phyloP scores from a whole-genome alignment of 2,113 vertebrate genomes.

The Stictonetta naevosa region DNA sequence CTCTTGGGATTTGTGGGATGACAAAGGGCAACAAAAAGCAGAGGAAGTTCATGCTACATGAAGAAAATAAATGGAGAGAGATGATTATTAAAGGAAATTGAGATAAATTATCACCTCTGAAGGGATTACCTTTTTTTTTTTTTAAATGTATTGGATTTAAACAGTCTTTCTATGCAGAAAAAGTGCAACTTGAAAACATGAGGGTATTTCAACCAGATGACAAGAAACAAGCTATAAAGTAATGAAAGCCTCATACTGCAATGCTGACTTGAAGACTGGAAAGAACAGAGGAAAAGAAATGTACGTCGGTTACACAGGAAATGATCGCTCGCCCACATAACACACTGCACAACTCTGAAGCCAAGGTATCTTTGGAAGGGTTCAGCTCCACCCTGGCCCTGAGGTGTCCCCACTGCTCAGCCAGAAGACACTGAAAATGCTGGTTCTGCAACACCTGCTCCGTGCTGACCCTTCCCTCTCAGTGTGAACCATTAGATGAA shows the following conservation, averaged over 20 bases:
- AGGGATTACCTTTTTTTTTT: neutral
- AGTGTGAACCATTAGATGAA: fast-evolving
- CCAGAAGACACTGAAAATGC: conserved; percentile 18
- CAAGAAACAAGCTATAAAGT: neutral
- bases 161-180: neutral
- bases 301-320: neutral
- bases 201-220: neutral
- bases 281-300: neutral
- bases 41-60: neutral
- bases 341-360: neutral
- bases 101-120: neutral
- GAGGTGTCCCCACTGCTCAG: neutral
- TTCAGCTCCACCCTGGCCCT: conserved; percentile 3
- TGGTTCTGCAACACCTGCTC: conserved; percentile 16
- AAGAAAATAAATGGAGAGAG: neutral
- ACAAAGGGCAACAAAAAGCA: neutral
- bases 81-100: neutral
- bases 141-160: neutral
- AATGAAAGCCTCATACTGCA: neutral
- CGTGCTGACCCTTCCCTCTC: neutral
- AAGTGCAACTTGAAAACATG: neutral
- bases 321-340: neutral
- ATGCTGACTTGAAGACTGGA: neutral
- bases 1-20: neutral
- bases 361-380: neutral